Percentiles rank a stretch among this genome's conserved stretches.
These are phyloP conservation scores for Rhadinocentrus ornatus DNA, from an alignment of 2,797 vertebrate species.

Conservation along the genomic window DNA sequence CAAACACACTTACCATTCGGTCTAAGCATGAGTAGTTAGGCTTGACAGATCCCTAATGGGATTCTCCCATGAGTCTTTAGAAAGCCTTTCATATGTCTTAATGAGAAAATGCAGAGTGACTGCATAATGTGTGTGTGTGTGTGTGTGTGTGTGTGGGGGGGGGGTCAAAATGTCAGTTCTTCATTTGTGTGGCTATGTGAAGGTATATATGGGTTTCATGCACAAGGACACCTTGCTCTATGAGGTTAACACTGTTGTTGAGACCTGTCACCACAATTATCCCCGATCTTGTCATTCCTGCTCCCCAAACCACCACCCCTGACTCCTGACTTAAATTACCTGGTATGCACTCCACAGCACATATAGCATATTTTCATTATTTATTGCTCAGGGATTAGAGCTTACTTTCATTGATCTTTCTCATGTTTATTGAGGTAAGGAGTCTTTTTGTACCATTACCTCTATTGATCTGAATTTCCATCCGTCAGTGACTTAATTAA, in stretches of 20 bases:
- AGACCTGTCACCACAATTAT: conserved; percentile 56
- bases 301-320: conserved; percentile 23
- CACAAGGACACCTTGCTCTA: conserved; percentile 31
- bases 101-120: conserved; percentile 68
- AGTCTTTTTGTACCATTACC: conserved; percentile 74
- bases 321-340: conserved; percentile 41
- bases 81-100: conserved; percentile 75
- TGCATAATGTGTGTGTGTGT: conserved; percentile 46
- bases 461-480: conserved; percentile 78
- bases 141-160: conserved; percentile 4
- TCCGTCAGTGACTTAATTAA: conserved; percentile 79
- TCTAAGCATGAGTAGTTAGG: conserved; percentile 57
- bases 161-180: conserved; percentile 10
- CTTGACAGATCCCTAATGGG: conserved; percentile 75
- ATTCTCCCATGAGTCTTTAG: conserved; percentile 73
- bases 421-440: conserved; percentile 75
- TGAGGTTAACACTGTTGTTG: conserved; percentile 60
- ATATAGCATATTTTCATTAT: conserved; percentile 46
- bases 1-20: conserved; percentile 63
- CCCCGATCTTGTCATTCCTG: conserved; percentile 55
- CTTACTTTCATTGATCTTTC: conserved; percentile 66
- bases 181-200: conserved; percentile 28
- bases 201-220: conserved; percentile 31
- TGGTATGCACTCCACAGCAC: conserved; percentile 30
- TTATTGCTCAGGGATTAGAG: conserved; percentile 57